Percentiles rank a stretch among this genome's conserved stretches.
These are phyloP conservation scores for Bimastos eiseni DNA, from an alignment of 2,888 invertebrate species.

Conservation along the genomic window DNA sequence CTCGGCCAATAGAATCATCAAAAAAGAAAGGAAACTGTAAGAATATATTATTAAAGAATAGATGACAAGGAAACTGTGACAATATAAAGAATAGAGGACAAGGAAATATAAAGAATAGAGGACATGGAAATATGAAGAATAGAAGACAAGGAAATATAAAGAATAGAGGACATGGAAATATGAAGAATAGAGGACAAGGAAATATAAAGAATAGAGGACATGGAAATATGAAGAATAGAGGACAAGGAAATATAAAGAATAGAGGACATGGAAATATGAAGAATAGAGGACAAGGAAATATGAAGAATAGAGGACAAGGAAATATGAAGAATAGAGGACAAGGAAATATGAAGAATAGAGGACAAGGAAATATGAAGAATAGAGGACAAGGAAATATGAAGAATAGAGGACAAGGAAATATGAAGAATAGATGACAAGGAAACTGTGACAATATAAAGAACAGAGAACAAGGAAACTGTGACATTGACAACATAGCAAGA, in stretches of 20 bases:
- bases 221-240: background rate
- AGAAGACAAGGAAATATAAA: background rate
- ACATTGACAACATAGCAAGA: background rate
- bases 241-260: background rate
- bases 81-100: background rate
- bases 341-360: background rate
- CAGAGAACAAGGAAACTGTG: background rate
- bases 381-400: background rate
- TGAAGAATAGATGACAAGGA: background rate
- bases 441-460: background rate
- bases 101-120: background rate
- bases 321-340: background rate
- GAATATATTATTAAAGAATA: no score
- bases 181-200: background rate
- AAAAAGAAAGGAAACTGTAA: background rate
- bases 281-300: background rate
- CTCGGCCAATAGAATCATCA: background rate
- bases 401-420: no score
- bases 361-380: background rate
- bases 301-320: background rate
- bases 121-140: background rate
- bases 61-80: background rate
- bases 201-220: background rate
- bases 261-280: background rate
- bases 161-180: background rate